A percentile compares a stretch with the other conserved stretches of the same genome.
Evolutionary conservation across 2,888 invertebrate genomes (phyloP).

Genomic region (Ectemnius cavifrons): DNA sequence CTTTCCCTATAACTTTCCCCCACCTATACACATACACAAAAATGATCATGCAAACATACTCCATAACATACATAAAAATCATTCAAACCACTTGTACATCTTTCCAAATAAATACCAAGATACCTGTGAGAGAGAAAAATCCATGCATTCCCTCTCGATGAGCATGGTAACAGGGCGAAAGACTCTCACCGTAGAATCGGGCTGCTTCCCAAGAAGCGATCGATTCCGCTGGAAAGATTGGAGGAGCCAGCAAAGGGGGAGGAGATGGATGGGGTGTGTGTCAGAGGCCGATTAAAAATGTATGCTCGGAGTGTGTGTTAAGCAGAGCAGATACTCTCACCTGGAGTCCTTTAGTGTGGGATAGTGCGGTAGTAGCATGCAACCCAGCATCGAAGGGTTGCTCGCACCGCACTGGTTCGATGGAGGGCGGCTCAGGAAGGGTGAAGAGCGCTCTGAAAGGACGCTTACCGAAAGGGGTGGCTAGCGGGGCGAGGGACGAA

Average conservation of each 20-base stretch:
- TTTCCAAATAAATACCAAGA: too few relatives aligned
- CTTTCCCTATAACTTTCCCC: too few relatives aligned
- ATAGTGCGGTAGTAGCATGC: conserved; percentile 38
- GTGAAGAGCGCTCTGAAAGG: conserved; percentile 35
- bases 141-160: too few relatives aligned
- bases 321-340: conserved; percentile 59
- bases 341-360: conserved; percentile 57
- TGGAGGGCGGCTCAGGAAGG: conserved; percentile 19
- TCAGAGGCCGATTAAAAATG: conserved; percentile 66
- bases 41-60: too few relatives aligned
- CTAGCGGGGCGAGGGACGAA: conserved; percentile 31
- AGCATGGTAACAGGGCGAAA: too few relatives aligned
- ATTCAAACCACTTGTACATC: too few relatives aligned
- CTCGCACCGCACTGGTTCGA: background rate
- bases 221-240: conserved; percentile 23
- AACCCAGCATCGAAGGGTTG: background rate
- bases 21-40: too few relatives aligned
- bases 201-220: background rate
- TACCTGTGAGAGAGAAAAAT: too few relatives aligned
- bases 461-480: conserved; percentile 33
- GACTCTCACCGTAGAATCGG: too few relatives aligned
- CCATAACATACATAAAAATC: too few relatives aligned
- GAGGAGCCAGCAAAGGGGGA: conserved; percentile 26
- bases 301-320: conserved; percentile 64
- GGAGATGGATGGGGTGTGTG: conserved; percentile 5